A percentile compares a stretch with the other conserved stretches of the same genome.
These are phyloP conservation scores for Tupiocoris notatus DNA, from an alignment of 2,888 invertebrate genomes.

Conservation along the genomic window DNA sequence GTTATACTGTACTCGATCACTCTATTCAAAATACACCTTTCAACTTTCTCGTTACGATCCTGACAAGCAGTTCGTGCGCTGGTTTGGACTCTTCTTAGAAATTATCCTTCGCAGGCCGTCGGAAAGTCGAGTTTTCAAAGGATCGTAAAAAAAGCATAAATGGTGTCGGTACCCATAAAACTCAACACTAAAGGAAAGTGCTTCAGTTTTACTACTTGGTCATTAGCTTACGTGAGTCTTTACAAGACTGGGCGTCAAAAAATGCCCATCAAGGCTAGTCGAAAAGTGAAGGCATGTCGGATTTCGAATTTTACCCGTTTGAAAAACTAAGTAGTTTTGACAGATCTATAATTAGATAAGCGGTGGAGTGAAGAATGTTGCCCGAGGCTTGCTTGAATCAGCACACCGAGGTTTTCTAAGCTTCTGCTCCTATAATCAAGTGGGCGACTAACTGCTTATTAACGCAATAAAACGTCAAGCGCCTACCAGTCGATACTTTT, in stretches of 20 bases:
- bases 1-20: not conserved
- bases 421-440: not conserved
- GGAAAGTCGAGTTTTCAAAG: not conserved
- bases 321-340: constrained; percentile 32
- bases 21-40: not conserved
- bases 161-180: not conserved
- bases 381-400: not conserved
- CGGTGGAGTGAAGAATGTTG: not conserved
- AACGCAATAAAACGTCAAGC: not conserved
- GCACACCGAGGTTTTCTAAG: not conserved
- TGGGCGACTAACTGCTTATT: not conserved
- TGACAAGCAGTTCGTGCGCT: not conserved
- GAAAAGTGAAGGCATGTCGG: not conserved
- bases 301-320: not conserved
- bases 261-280: not conserved
- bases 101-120: not conserved
- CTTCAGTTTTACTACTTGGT: not conserved
- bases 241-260: not conserved
- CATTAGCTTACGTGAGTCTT: not conserved
- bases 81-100: not conserved
- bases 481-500: not conserved
- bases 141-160: not conserved
- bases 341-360: constrained; percentile 32
- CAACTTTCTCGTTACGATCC: not conserved
- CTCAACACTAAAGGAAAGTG: not conserved